A percentile compares a stretch with the other conserved stretches of the same genome.
These are phyloP conservation scores for Coptodon bakossiorum DNA, from an alignment of 2,113 vertebrate genomes.

Conservation along the genomic window DNA sequence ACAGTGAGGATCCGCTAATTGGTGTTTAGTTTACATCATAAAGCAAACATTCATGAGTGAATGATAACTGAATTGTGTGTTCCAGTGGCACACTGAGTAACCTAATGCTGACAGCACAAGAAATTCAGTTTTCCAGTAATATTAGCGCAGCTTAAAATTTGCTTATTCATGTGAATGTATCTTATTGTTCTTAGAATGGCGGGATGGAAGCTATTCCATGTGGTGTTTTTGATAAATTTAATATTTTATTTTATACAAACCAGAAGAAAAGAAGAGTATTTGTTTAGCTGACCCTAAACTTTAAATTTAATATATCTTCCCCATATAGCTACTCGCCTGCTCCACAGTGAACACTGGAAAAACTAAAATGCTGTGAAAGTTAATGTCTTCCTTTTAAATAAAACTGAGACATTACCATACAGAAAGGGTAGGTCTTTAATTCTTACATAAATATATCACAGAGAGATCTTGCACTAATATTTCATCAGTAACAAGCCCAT, in stretches of 20 bases:
- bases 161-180: neutral
- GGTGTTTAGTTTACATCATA: neutral
- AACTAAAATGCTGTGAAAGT: neutral
- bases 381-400: neutral
- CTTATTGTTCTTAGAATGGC: neutral
- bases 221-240: neutral
- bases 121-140: neutral
- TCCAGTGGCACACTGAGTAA: neutral
- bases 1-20: neutral
- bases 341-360: neutral
- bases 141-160: neutral
- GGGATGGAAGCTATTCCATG: neutral
- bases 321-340: neutral
- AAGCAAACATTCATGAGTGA: neutral
- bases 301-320: neutral
- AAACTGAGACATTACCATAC: neutral
- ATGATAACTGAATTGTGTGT: neutral
- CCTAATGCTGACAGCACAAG: neutral
- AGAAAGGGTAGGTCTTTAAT: neutral
- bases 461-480: neutral
- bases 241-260: neutral
- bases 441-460: slow-evolving; percentile 1
- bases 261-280: neutral
- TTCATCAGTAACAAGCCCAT: neutral
- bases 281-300: neutral